phyloP scores from a whole-genome alignment of 2,113 vertebrate species.

The Hystrix brachyura region DNA sequence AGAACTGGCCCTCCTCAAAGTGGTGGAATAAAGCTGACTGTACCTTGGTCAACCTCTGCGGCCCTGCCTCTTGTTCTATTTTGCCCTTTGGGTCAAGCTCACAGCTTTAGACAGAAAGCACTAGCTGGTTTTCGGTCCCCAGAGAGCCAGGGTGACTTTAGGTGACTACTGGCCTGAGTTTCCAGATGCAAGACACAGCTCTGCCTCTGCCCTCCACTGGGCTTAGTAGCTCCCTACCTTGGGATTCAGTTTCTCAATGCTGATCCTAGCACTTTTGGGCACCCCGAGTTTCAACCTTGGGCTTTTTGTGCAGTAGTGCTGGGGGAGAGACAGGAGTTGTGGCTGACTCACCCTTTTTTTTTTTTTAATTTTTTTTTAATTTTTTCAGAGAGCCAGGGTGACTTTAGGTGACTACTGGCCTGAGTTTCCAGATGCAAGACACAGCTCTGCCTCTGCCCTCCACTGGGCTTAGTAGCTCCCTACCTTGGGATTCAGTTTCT shows the following conservation, averaged over 20 bases:
- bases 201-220: background rate
- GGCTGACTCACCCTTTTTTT: background rate
- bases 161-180: background rate
- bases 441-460: background rate
- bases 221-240: background rate
- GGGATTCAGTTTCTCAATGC: background rate
- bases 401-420: background rate
- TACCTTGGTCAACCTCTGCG: background rate
- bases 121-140: background rate
- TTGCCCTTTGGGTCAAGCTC: background rate
- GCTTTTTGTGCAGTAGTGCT: background rate
- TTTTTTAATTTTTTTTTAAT: background rate
- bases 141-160: background rate
- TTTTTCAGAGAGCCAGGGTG: background rate
- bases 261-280: background rate
- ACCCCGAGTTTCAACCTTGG: rapidly evolving
- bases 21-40: background rate
- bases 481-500: background rate
- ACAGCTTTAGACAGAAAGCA: background rate
- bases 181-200: background rate
- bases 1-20: slow-evolving; percentile 38
- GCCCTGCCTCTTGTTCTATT: background rate
- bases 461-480: background rate
- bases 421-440: background rate
- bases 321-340: no score